Conservation (phyloP, 2,888 invertebrate genomes). For the Hedychridium roseum region DNA sequence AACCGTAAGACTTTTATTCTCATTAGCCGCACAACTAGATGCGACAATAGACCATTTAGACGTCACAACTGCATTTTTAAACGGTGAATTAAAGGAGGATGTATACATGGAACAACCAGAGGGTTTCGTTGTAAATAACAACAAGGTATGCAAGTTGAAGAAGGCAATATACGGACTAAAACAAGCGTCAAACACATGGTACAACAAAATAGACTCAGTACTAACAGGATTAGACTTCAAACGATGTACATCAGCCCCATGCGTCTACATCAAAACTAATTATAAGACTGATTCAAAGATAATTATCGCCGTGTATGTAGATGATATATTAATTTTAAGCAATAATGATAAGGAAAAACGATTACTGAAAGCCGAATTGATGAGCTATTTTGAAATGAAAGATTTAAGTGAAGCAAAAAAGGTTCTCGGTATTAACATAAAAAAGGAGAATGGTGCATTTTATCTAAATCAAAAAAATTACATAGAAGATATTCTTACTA, state of each 20-base stretch:
- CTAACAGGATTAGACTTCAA: not conserved
- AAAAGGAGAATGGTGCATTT: slow-evolving; percentile 10
- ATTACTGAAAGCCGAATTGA: slow-evolving; percentile 8
- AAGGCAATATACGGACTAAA: not conserved
- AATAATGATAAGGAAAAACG: slow-evolving; percentile 11
- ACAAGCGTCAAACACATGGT: not conserved
- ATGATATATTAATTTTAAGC: slow-evolving; percentile 15
- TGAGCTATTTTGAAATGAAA: slow-evolving; percentile 20
- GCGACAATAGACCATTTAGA: not conserved
- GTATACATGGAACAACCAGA: not conserved
- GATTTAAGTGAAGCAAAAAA: slow-evolving; percentile 19
- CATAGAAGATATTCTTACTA: slow-evolving; percentile 1
- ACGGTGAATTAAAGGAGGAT: not conserved
- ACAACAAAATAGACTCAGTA: not conserved
- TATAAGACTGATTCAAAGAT: not conserved
- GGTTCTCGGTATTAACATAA: slow-evolving; percentile 23
- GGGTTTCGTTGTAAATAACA: not conserved
- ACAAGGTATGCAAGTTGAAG: not conserved
- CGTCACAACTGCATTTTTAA: not conserved
- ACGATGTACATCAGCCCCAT: not conserved
- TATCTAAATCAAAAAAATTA: slow-evolving; percentile 15
- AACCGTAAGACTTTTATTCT: not conserved
- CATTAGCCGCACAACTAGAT: not conserved
- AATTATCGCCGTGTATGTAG: slow-evolving; percentile 10
- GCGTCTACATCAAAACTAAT: slow-evolving; percentile 7